phyloP scores from a whole-genome alignment of 1,140 invertebrate species.

The Monomorium pharaonis region DNA sequence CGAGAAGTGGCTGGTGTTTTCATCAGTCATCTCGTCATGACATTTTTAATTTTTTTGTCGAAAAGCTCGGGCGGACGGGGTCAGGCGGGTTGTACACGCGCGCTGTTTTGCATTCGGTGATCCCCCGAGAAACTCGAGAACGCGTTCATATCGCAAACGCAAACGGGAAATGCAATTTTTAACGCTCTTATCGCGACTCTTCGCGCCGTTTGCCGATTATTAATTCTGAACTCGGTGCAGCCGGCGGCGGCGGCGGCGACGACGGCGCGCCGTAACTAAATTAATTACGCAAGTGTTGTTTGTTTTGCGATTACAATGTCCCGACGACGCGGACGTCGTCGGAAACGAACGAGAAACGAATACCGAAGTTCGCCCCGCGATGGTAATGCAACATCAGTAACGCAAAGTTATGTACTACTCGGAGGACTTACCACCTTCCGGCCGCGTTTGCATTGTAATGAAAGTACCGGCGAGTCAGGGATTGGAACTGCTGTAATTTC shows the following conservation, averaged over 20 bases:
- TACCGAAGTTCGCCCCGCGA: too few relatives aligned
- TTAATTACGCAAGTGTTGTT: constrained; percentile 43
- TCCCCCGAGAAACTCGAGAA: not conserved
- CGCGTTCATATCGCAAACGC: not conserved
- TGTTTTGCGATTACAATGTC: constrained; percentile 19
- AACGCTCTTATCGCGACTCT: constrained; percentile 21
- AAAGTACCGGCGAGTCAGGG: not conserved
- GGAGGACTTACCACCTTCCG: not conserved
- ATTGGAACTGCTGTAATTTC: constrained; percentile 29
- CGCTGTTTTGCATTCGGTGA: not conserved
- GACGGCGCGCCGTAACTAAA: constrained; percentile 18
- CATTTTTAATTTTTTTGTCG: not conserved
- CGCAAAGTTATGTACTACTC: constrained; percentile 28
- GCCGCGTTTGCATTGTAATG: constrained; percentile 28
- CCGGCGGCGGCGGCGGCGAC: not conserved
- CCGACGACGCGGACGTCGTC: not conserved
- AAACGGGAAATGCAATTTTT: constrained; percentile 1
- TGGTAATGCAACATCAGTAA: not conserved
- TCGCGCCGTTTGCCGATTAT: constrained; percentile 16
- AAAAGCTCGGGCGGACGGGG: not conserved
- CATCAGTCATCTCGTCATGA: not conserved
- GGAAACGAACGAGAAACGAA: constrained; percentile 16
- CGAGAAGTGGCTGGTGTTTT: not conserved
- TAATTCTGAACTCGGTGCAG: not conserved
- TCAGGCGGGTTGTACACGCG: too few relatives aligned